Evolutionary conservation across 2,888 invertebrate genomes (phyloP), one percentile per base, ranked within the genome.

Genomic region (Thymelicus sylvestris): DNA sequence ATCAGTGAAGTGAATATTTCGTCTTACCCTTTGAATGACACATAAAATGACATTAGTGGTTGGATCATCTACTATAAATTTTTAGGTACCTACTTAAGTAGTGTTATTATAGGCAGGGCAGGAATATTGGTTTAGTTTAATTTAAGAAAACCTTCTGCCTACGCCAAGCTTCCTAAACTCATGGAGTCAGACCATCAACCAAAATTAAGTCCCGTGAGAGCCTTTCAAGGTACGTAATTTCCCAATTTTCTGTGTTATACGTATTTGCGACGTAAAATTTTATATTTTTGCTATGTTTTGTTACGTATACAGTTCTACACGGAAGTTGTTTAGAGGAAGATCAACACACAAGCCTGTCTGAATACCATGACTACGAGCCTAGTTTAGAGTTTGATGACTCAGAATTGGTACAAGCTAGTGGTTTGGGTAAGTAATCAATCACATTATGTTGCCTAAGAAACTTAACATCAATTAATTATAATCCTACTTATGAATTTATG

Each of bases 341-440:
- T 82, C 95, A 96, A 8, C 96, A 97, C 86, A 97, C 97, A 66
- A 98, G 98, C 89, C 94, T 98, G 73, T 98, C 98, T 47, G 98
- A 98, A 90, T 96, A 96, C 86, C 98, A 98, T 86, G 98, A 98
- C 91, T 97, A 98, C 87, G 99, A 99, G 88, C 98, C 98, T 13
- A 97, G 98, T 91, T 94, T 99, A 86, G 98, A 99, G 89, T 99
- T 99, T 93, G 99, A 99, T 93, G 99, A 99, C 89, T 97, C 98
- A 13, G 99, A 99, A 92, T 90, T 98, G 72, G 95, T 95, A 81
- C 95, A 96, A 81, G 94, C 96, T 65, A 94, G 95, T 71, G 95
- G 96, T 78, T 94, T 96, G 86, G 96, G 97, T 97, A 94, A 95
- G 92, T 80, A 5, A 31, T 60, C 24, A 1, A 31, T 60, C 24